These are phyloP conservation scores for Microdon myrmicae DNA, from an alignment of 2,888 invertebrate species.

Conservation along the genomic window DNA sequence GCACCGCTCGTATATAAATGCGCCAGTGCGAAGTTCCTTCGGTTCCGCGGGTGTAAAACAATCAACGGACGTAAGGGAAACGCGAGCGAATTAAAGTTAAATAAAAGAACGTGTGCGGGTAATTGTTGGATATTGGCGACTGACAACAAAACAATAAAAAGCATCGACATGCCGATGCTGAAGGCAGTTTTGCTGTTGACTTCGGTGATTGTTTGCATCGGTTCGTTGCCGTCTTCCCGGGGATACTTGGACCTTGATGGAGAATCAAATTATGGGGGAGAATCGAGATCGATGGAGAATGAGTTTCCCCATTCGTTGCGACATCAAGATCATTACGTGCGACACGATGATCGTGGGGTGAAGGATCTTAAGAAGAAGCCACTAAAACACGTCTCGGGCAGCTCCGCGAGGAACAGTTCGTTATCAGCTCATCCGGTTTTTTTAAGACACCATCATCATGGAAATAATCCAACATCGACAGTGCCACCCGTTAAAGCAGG, in stretches of 20 bases:
- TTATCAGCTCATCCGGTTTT: constrained; percentile 24
- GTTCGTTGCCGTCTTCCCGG: constrained; percentile 38
- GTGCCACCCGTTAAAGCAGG: constrained; percentile 26
- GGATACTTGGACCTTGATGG: constrained; percentile 39
- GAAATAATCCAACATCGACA: constrained; percentile 11
- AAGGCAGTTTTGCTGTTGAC: constrained; percentile 34
- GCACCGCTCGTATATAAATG: constrained; percentile 16
- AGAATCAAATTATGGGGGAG: constrained; percentile 29
- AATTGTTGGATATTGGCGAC: constrained; percentile 27
- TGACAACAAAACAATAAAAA: constrained; percentile 32
- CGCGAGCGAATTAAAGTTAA: constrained; percentile 26
- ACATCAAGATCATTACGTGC: constrained; percentile 58
- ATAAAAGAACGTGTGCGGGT: too few species aligned
- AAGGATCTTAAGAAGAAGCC: constrained; percentile 51
- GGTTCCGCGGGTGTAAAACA: constrained; percentile 12
- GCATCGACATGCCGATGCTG: constrained; percentile 33
- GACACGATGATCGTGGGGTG: constrained; percentile 55
- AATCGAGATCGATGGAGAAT: constrained; percentile 30
- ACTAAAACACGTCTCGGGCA: not conserved
- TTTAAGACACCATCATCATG: constrained; percentile 47
- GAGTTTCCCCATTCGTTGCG: constrained; percentile 55
- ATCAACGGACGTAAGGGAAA: constrained; percentile 16
- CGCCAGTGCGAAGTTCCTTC: constrained; percentile 15
- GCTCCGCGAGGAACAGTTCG: constrained; percentile 18
- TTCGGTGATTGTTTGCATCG: constrained; percentile 32